phyloP scores from a whole-genome alignment of 1,140 invertebrate species.

The Polyergus mexicanus region DNA sequence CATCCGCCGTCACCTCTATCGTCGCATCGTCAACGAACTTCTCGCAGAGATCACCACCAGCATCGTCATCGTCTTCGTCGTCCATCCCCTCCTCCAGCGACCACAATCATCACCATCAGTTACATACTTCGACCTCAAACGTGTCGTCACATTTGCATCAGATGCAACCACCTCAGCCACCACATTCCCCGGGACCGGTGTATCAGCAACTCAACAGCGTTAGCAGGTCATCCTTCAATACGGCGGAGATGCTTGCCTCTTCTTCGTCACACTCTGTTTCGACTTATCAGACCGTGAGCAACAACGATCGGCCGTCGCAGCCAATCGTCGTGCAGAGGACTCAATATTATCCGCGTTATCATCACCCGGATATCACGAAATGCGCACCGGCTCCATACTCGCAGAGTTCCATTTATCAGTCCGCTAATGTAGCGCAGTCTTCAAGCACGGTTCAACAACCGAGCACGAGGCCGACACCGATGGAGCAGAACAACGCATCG shows the following conservation, averaged over 20 bases:
- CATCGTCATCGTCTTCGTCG: conserved; percentile 84
- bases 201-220: conserved; percentile 83
- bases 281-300: conserved; percentile 73
- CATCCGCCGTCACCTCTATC: conserved; percentile 22
- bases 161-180: conserved; percentile 78
- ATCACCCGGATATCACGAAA: conserved; percentile 84
- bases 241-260: conserved; percentile 76
- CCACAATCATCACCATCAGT: conserved; percentile 49
- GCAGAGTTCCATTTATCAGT: conserved; percentile 79
- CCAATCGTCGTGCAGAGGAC: conserved; percentile 79
- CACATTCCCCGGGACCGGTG: conserved; percentile 82
- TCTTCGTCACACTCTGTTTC: conserved; percentile 69
- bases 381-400: conserved; percentile 81
- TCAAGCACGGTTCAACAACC: conserved; percentile 59
- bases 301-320: conserved; percentile 67
- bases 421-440: conserved; percentile 68
- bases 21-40: conserved; percentile 41
- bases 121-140: not conserved
- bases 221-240: conserved; percentile 75
- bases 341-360: conserved; percentile 84
- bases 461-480: conserved; percentile 64
- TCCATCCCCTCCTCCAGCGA: conserved; percentile 40
- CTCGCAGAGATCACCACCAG: conserved; percentile 63
- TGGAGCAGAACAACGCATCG: conserved; percentile 69
- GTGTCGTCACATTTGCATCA: conserved; percentile 83